These are phyloP conservation scores for Sebastes paucispinis DNA, from an alignment of 2,797 vertebrate genomes.

Conservation along the genomic window DNA sequence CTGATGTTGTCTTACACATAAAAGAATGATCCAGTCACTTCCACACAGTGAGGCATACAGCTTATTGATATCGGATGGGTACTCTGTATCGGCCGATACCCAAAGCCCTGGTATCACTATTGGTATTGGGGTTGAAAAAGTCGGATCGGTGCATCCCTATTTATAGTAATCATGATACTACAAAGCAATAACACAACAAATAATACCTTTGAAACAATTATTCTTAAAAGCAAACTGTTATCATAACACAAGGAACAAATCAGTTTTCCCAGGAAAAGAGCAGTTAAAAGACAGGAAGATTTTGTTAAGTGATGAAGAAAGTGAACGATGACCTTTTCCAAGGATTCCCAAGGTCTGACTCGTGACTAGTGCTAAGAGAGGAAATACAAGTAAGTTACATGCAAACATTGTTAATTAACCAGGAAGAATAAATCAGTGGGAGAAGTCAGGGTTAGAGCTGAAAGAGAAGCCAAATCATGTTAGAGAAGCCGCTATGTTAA, in stretches of 20 bases:
- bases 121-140: too few species aligned
- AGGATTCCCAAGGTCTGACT: constrained; percentile 26
- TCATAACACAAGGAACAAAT: neutral
- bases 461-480: constrained; percentile 37
- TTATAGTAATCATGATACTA: neutral
- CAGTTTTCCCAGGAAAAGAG: neutral
- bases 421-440: neutral
- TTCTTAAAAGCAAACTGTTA: neutral
- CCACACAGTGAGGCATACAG: too few species aligned
- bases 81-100: too few species aligned
- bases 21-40: too few species aligned
- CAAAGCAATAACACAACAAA: neutral
- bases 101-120: too few species aligned
- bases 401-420: constrained; percentile 66
- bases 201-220: neutral
- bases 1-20: too few species aligned
- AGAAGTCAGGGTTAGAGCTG: constrained; percentile 36
- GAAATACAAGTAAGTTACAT: constrained; percentile 76
- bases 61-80: too few species aligned
- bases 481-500: constrained; percentile 34
- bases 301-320: constrained; percentile 27
- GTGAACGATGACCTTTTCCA: neutral
- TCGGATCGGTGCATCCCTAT: neutral
- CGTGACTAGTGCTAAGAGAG: constrained; percentile 46
- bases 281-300: neutral